Base-by-base conservation (phyloP, 2,888 invertebrate genomes). In the Drosophila stalkeri region DNA sequence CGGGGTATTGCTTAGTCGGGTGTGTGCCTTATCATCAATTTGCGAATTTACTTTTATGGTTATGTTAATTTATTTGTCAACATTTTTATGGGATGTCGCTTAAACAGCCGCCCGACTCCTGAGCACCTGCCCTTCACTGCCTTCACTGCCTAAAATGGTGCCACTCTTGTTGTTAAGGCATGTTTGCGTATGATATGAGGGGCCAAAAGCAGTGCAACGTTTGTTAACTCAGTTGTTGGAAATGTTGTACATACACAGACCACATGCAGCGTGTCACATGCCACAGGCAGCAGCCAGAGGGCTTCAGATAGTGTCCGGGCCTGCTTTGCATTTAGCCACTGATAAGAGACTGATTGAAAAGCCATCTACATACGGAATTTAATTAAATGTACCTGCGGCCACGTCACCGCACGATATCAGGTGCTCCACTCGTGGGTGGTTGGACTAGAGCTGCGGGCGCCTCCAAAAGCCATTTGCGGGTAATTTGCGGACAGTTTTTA, bases 331-430 rank as follows among this genome's bases (percentile, higher is more conserved):
- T 83, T 69, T 71, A 14, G 43, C 49, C 11, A 67, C 70, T 71
- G 84, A 84, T 84, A 84, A 80, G 85, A 33, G 79, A 41, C 56
- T 77, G 86, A 85, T 85, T 85, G 84, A 77, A 85, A 88, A 88
- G 73, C 81, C 88, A 85, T 85, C 79, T 77, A 72, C 80, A 82
- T 79, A 70, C 49, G 60, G 51, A 75, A 78, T 85, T 82, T 80
- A 85, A 84, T 87, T 85, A 78, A 85, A 85, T 47, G 65, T 60
- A 65, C 64, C 44, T 71, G n/a, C 44, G 52, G 62, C 55, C 64
- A 75, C 43, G 51, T 46, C 70, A 65, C 65, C 59, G 65, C 46
- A 56, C 54, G 65, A 60, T 65, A 65, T 51, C 43, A 51, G 44
- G 55, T 64, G 43, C 49, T 43, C 35, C 3, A 41, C 44, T 16